Conservation (phyloP, 2,113 vertebrate species). For the Neopipo cinnamomea region DNA sequence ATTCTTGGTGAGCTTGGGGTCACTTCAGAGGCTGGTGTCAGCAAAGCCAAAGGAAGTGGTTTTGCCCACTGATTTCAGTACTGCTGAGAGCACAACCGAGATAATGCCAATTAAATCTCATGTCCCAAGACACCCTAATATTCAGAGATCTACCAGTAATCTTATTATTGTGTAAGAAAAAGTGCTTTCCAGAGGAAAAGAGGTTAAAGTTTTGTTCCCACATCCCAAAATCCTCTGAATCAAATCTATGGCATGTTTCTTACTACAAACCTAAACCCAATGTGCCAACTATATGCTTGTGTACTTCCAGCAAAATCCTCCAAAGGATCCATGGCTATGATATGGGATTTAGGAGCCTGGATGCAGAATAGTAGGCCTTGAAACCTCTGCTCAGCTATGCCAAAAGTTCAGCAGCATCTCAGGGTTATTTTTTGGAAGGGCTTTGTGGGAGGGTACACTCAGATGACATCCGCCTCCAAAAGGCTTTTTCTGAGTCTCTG, state of each 20-base stretch:
- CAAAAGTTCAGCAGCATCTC: not conserved
- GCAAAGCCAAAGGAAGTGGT: slow-evolving; percentile 27
- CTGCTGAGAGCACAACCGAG: not conserved
- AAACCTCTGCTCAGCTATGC: not conserved
- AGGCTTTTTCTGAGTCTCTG: not conserved
- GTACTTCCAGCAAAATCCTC: not conserved
- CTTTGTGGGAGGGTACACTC: fast-evolving
- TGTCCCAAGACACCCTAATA: not conserved
- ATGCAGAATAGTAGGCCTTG: not conserved
- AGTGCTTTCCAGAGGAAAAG: not conserved
- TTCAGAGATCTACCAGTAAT: slow-evolving; percentile 5
- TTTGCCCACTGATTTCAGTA: slow-evolving; percentile 12
- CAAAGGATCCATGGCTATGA: not conserved
- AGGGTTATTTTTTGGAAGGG: fast-evolving
- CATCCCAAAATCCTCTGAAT: not conserved
- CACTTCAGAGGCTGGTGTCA: not conserved
- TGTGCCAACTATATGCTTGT: not conserved
- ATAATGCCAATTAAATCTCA: slow-evolving; percentile 19
- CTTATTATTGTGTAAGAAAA: not conserved
- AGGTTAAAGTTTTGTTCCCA: not conserved
- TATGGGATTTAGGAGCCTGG: not conserved
- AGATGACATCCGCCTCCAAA: not conserved
- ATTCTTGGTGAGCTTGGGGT: not conserved
- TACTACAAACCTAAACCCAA: not conserved
- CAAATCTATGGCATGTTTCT: not conserved